These are phyloP conservation scores for Myotis myotis DNA, from an alignment of 2,797 vertebrate genomes.

Conservation along the genomic window DNA sequence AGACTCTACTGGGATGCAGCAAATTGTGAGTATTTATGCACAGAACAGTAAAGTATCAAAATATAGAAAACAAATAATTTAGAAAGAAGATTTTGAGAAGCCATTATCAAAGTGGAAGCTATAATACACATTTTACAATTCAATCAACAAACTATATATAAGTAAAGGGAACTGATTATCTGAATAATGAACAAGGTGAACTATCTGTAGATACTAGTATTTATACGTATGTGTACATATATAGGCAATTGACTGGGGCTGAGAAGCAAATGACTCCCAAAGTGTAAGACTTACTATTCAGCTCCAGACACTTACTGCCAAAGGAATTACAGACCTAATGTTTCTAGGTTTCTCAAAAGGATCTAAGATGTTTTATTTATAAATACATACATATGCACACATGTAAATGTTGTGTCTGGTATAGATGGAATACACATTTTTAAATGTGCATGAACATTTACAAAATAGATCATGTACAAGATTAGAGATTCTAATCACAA, in stretches of 20 bases:
- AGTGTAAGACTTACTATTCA: neutral
- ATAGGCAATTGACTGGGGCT: neutral
- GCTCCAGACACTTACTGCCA: neutral
- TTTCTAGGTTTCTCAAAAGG: neutral
- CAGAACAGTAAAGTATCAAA: neutral
- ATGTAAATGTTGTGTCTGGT: neutral
- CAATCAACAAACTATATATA: neutral
- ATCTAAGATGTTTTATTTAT: neutral
- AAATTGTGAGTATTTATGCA: neutral
- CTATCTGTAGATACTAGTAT: neutral
- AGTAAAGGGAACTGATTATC: neutral
- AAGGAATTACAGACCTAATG: neutral
- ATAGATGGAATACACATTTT: neutral
- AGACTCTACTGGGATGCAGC: neutral
- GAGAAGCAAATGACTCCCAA: neutral
- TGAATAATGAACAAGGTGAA: neutral
- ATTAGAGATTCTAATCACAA: conserved; percentile 30
- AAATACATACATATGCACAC: neutral
- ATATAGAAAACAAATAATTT: neutral
- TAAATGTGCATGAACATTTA: neutral
- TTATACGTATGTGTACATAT: neutral
- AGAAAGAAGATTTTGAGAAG: neutral
- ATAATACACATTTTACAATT: neutral
- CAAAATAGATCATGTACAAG: neutral
- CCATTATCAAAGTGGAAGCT: neutral